Evolutionary conservation across 2,888 invertebrate species (phyloP).

Genomic region (Macrosiphum euphorbiae): DNA sequence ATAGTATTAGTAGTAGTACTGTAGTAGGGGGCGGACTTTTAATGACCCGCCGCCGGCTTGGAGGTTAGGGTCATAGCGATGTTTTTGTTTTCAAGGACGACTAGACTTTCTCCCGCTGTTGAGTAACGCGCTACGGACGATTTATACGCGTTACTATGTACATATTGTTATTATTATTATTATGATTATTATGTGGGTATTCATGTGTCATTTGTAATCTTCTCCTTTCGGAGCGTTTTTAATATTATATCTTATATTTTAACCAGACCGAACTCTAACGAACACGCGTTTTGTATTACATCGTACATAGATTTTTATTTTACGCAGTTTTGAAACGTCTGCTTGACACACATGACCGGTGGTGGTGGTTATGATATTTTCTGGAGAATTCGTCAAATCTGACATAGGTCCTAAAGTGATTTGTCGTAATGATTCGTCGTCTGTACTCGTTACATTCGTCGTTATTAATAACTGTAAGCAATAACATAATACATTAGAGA

Average conservation of each 20-base stretch:
- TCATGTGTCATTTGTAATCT: constrained; percentile 17
- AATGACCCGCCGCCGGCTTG: constrained; percentile 55
- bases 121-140: constrained; percentile 37
- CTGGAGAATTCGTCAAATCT: not conserved
- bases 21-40: constrained; percentile 55
- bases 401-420: not conserved
- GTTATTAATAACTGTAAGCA: not conserved
- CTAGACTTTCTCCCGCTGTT: constrained; percentile 62
- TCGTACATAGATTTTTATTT: not conserved
- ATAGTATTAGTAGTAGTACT: not conserved
- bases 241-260: not conserved
- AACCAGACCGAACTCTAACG: not conserved
- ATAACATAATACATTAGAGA: constrained; percentile 10
- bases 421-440: not conserved
- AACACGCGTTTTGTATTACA: not conserved
- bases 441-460: constrained; percentile 21
- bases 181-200: not conserved
- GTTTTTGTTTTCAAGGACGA: constrained; percentile 62
- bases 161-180: not conserved
- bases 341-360: not conserved
- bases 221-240: not conserved
- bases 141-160: not conserved
- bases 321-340: not conserved
- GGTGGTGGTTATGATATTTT: not conserved
- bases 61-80: constrained; percentile 61